A percentile compares a stretch with the other conserved stretches of the same genome.
Conservation (phyloP, 2,888 invertebrate genomes). For the Rhimphoctona megacephalus region DNA sequence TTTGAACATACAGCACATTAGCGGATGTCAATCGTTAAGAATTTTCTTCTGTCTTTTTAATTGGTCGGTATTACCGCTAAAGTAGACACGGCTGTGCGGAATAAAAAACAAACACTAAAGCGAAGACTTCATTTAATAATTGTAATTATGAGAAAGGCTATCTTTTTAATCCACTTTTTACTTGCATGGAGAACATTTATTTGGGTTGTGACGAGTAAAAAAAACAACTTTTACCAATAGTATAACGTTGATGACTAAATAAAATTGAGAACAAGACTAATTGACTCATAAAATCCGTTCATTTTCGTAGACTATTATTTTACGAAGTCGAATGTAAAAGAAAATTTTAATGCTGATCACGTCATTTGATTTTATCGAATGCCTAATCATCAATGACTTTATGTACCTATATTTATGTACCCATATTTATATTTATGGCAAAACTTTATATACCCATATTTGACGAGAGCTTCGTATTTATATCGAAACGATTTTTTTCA, state of each 20-base stretch:
- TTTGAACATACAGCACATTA: slow-evolving; percentile 35
- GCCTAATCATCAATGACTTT: too few relatives aligned
- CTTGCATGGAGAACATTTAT: neutral
- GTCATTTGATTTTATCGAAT: too few relatives aligned
- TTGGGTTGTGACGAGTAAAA: neutral
- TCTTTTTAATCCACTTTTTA: neutral
- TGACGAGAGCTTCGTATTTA: neutral
- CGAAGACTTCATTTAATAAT: neutral
- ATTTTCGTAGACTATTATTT: neutral
- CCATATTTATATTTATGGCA: too few relatives aligned
- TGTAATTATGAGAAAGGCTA: neutral
- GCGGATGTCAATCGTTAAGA: slow-evolving; percentile 25
- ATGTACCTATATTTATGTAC: too few relatives aligned
- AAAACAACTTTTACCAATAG: neutral
- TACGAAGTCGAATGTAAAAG: neutral
- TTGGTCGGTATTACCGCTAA: slow-evolving; percentile 5
- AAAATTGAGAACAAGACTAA: neutral
- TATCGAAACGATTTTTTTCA: slow-evolving; percentile 27
- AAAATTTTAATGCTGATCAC: neutral
- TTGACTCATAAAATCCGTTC: neutral
- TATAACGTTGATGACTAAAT: neutral
- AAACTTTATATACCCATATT: too few relatives aligned
- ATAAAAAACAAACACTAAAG: neutral
- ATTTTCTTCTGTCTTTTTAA: slow-evolving; percentile 34
- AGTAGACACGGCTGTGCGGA: neutral